Percentiles rank a stretch among this genome's conserved stretches.
These are phyloP conservation scores for Atherinosoma microstoma DNA, from an alignment of 2,797 vertebrate genomes.

Conservation along the genomic window DNA sequence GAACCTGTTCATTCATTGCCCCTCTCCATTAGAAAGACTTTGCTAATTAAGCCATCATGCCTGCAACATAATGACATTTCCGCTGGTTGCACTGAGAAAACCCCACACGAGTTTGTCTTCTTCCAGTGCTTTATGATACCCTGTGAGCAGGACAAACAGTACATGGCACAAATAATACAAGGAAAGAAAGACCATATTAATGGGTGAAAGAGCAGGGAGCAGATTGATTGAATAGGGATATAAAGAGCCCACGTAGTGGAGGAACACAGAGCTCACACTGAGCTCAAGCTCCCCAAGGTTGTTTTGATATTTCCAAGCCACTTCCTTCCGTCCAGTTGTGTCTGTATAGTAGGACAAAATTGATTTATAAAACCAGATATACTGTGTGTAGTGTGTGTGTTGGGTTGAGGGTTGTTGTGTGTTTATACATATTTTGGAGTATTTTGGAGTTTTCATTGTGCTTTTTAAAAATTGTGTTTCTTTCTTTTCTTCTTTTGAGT, in stretches of 20 bases:
- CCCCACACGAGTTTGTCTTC: constrained; percentile 25
- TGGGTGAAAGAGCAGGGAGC: constrained; percentile 55
- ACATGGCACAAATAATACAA: constrained; percentile 57
- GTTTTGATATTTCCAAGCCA: constrained; percentile 68
- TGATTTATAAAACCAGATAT: constrained; percentile 48
- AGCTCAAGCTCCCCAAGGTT: constrained; percentile 65
- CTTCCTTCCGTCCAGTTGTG: constrained; percentile 46
- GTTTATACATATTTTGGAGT: constrained; percentile 11
- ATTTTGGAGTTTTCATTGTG: constrained; percentile 32
- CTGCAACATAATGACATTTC: constrained; percentile 53
- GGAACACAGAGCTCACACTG: constrained; percentile 46
- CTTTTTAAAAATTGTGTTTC: not conserved
- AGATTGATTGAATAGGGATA: constrained; percentile 60
- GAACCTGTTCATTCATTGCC: constrained; percentile 43
- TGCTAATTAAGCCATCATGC: constrained; percentile 51
- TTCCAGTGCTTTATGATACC: constrained; percentile 37
- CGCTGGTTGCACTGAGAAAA: constrained; percentile 26
- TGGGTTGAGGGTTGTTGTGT: constrained; percentile 8
- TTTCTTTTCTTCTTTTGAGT: not conserved
- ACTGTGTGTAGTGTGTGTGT: constrained; percentile 26
- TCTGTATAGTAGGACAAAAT: constrained; percentile 40
- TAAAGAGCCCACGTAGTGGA: constrained; percentile 62
- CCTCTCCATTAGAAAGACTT: constrained; percentile 26
- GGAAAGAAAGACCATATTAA: constrained; percentile 44
- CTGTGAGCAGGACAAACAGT: constrained; percentile 57